These are phyloP conservation scores for Neoarius graeffei DNA, from an alignment of 2,113 vertebrate genomes.

Conservation along the genomic window DNA sequence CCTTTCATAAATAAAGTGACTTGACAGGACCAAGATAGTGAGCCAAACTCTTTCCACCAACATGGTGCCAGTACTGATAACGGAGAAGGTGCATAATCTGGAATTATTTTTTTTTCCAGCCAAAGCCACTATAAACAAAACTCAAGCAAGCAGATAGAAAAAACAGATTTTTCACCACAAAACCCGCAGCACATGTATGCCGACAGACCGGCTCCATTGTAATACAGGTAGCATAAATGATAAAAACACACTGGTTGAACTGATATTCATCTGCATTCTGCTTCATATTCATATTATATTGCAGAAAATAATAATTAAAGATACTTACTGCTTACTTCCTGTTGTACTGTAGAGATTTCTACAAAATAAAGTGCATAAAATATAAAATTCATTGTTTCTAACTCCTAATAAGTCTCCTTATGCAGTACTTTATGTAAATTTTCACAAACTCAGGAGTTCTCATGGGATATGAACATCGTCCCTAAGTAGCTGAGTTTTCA, in stretches of 20 bases:
- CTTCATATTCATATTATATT: neutral
- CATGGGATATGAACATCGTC: neutral
- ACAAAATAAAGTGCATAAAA: neutral
- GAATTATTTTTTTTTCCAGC: neutral
- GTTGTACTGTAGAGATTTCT: neutral
- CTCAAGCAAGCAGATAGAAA: neutral
- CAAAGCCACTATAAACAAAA: neutral
- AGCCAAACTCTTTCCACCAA: neutral
- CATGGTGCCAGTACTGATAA: slow-evolving; percentile 3
- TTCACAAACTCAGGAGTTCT: neutral
- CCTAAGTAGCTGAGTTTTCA: neutral
- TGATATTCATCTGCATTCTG: neutral
- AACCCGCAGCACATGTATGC: neutral
- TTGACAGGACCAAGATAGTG: neutral
- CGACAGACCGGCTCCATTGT: neutral
- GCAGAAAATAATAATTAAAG: neutral
- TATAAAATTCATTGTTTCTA: neutral
- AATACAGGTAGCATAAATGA: neutral
- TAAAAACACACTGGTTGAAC: neutral
- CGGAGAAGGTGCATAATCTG: neutral
- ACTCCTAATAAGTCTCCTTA: neutral
- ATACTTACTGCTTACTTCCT: neutral
- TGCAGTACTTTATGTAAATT: neutral
- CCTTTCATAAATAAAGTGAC: neutral
- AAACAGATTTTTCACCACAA: neutral